Conservation (phyloP, 2,888 invertebrate species). For the Macrosiphum euphorbiae region DNA sequence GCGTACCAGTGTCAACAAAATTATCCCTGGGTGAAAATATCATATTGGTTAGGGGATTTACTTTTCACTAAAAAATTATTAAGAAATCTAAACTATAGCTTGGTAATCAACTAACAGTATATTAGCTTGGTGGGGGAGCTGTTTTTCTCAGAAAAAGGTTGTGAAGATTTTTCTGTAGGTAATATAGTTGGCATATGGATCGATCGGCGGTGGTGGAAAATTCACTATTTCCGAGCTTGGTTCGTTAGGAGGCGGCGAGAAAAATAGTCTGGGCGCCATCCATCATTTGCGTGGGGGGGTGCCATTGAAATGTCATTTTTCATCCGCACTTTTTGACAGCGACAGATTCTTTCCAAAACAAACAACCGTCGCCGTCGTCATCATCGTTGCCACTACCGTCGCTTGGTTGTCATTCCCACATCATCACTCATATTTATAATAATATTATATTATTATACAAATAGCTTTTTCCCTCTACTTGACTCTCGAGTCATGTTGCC, state of each 20-base stretch:
- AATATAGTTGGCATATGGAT: background rate
- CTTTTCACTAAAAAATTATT: background rate
- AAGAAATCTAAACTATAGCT: background rate
- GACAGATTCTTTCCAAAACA: constrained; percentile 64
- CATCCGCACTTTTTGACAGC: constrained; percentile 56
- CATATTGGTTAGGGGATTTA: background rate
- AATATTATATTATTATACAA: constrained; percentile 46
- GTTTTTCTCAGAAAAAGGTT: background rate
- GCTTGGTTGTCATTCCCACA: constrained; percentile 44
- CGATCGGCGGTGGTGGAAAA: background rate
- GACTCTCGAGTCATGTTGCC: background rate
- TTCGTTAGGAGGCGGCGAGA: constrained; percentile 4
- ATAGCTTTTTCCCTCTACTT: constrained; percentile 31
- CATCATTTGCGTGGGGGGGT: constrained; percentile 33
- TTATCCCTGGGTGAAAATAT: background rate
- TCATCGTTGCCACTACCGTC: constrained; percentile 17
- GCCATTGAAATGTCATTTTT: constrained; percentile 60
- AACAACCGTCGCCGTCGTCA: constrained; percentile 43
- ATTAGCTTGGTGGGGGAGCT: background rate
- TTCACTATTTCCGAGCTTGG: background rate
- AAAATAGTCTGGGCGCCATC: constrained; percentile 43
- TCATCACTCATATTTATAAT: constrained; percentile 58
- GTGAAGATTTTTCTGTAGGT: background rate
- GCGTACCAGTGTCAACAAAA: background rate
- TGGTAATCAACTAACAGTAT: background rate